phyloP scores from a whole-genome alignment of 1,140 invertebrate genomes.

The Ylistrum balloti region DNA sequence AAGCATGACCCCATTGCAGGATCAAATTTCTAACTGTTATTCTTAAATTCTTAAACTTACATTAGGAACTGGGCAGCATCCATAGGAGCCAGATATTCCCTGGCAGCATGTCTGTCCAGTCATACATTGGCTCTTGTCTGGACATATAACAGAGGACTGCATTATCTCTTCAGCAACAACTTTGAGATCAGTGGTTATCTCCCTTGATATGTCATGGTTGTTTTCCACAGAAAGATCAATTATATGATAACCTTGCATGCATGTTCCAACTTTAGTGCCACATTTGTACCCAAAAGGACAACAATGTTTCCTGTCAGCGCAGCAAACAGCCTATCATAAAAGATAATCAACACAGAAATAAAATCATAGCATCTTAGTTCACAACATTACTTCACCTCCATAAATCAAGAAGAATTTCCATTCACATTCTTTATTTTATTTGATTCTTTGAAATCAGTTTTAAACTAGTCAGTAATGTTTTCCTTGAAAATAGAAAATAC shows the following conservation, averaged over 20 bases:
- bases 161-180: slow-evolving; percentile 70
- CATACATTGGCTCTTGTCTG: slow-evolving; percentile 75
- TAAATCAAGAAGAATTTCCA: too few relatives aligned
- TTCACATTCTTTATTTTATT: too few relatives aligned
- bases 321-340: slow-evolving; percentile 70
- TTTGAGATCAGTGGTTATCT: slow-evolving; percentile 69
- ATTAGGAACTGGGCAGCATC: slow-evolving; percentile 75
- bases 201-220: slow-evolving; percentile 70
- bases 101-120: slow-evolving; percentile 81
- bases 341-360: too few relatives aligned
- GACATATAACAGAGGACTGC: slow-evolving; percentile 61
- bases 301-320: slow-evolving; percentile 67
- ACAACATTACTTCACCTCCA: too few relatives aligned
- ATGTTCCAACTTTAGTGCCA: slow-evolving; percentile 60
- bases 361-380: too few relatives aligned
- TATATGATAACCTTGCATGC: slow-evolving; percentile 54
- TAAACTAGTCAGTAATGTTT: too few relatives aligned
- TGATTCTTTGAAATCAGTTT: too few relatives aligned
- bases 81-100: slow-evolving; percentile 71
- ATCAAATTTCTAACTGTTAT: too few relatives aligned
- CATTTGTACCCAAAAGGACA: slow-evolving; percentile 70
- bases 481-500: too few relatives aligned
- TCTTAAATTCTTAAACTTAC: too few relatives aligned
- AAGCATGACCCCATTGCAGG: too few relatives aligned
- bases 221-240: slow-evolving; percentile 45